Evolutionary conservation across 2,888 invertebrate species (phyloP).

Genomic region (Drosophila histrio): DNA sequence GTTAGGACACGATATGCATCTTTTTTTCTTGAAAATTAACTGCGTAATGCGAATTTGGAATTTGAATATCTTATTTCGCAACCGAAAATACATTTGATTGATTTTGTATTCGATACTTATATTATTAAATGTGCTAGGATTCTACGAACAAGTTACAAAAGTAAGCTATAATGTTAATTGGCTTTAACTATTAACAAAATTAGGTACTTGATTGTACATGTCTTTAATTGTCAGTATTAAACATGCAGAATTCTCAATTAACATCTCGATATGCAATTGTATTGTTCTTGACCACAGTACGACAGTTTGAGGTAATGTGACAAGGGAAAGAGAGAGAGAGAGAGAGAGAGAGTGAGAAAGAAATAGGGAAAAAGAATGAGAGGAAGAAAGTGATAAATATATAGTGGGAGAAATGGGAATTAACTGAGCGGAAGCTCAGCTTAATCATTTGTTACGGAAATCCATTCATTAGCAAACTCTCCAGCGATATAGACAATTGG

Average conservation of each 20-base stretch:
- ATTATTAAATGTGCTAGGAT: too few relatives aligned
- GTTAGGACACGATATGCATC: too few relatives aligned
- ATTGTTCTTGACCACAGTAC: neutral
- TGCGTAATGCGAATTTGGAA: too few relatives aligned
- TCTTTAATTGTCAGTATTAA: too few relatives aligned
- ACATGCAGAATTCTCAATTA: neutral
- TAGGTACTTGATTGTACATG: too few relatives aligned
- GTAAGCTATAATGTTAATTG: too few relatives aligned
- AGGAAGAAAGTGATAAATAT: neutral
- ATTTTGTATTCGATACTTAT: too few relatives aligned
- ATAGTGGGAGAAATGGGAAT: neutral
- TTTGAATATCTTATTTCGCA: too few relatives aligned
- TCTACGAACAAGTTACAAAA: too few relatives aligned
- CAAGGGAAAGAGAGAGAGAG: neutral
- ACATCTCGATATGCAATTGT: neutral
- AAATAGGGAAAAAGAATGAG: neutral
- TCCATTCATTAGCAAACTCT: neutral
- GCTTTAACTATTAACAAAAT: too few relatives aligned
- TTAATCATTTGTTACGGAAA: neutral
- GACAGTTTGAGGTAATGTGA: neutral
- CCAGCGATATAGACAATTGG: neutral
- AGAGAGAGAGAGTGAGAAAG: neutral
- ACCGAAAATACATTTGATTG: too few relatives aligned
- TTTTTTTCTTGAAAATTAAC: too few relatives aligned
- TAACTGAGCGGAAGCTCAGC: neutral